Percentiles rank a stretch among this genome's conserved stretches.
Conservation (phyloP, 2,888 invertebrate genomes). For the Herminia tarsipennalis region DNA sequence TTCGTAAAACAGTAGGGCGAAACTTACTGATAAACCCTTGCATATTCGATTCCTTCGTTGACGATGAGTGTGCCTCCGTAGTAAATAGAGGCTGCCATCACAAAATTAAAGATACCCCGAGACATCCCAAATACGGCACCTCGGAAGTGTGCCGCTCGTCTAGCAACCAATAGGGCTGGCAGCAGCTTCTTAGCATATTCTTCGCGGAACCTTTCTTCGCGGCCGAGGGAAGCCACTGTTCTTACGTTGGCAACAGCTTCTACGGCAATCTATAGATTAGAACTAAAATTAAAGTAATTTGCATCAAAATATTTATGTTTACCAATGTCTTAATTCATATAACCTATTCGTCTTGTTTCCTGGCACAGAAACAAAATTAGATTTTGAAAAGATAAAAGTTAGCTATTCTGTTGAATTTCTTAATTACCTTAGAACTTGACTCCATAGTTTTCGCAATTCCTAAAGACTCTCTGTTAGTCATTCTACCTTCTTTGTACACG, state of each 20-base stretch:
- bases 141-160: conserved; percentile 87
- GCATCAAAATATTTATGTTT: no score
- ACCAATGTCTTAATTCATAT: no score
- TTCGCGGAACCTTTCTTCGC: conserved; percentile 88
- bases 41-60: conserved; percentile 83
- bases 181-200: conserved; percentile 87
- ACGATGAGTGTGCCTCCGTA: conserved; percentile 90
- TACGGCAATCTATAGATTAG: conserved; percentile 89
- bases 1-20: no score
- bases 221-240: conserved; percentile 90
- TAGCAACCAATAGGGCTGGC: conserved; percentile 86
- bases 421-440: conserved; percentile 89
- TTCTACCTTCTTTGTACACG: conserved; percentile 88
- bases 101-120: conserved; percentile 89
- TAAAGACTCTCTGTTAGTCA: conserved; percentile 88
- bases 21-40: conserved; percentile 89
- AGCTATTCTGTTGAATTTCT: no score
- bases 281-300: neutral
- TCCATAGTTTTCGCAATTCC: conserved; percentile 89
- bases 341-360: no score
- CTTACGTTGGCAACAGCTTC: conserved; percentile 92
- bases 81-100: conserved; percentile 89
- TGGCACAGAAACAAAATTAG: no score
- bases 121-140: conserved; percentile 90
- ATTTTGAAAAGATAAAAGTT: no score